Base-by-base conservation (phyloP, 2,113 vertebrate genomes). In the Myanophis thanlyinensis region DNA sequence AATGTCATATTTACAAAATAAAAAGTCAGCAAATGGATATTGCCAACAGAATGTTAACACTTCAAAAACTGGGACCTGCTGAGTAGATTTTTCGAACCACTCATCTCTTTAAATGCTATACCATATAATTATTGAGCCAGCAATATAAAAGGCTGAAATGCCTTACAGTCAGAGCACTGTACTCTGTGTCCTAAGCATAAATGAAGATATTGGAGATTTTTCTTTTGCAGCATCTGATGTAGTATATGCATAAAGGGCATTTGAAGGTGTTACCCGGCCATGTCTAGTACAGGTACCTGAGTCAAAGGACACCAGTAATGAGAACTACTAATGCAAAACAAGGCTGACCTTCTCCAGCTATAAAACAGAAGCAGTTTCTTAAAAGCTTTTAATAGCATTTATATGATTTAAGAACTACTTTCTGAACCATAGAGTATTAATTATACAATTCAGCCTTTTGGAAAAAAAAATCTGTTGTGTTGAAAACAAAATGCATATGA, bases 111-210 rank as follows among this genome's bases (percentile, higher is more conserved):
- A 93, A 96, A 91, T 27, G 13, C 67, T 67, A 1, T 18, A 92
- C 40, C 89, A 7, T 95, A 91, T 95, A 96, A 95, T 93, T 95
- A 49, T 3, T 90, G 80, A 94, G 54, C 95, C 53, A 56, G 94
- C 59, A 93, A 92, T 94, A 49, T 89, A 90, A 92, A 92, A 2
- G 0, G 84, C 0, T 95, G 18, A 91, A 95, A 96, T 94, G 87
- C 88, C 25, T 91, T 0, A 0, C 53, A 40, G 18, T 22, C 13
- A 91, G 23, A 90, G 54, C 91, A 89, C 1, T 23, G 1, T 13
- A 23, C 40, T 87, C 90, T 91, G 20, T 85, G 20, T 85, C 0
- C 1, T 47, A 49, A 46, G 22, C 53, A 88, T 80, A 91, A 91
- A 93, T n/a, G 44, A 91, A 92, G 44, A 6, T 0, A 90, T 89